These are phyloP conservation scores for Lethenteron reissneri DNA, from an alignment of 2,113 vertebrate genomes.

Conservation along the genomic window DNA sequence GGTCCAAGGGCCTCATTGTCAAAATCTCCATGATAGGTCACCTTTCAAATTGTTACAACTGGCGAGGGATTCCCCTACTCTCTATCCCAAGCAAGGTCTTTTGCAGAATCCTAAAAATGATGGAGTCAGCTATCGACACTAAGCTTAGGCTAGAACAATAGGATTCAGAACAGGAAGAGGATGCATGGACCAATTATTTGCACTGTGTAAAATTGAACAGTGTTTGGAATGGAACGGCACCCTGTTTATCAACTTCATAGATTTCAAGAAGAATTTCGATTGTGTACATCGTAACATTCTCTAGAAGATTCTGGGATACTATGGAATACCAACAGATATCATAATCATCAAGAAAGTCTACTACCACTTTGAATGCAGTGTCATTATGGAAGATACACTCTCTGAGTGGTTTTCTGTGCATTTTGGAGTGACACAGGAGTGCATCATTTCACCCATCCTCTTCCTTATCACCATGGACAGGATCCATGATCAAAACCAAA, in stretches of 20 bases:
- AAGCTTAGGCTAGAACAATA: neutral
- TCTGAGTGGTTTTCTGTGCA: neutral
- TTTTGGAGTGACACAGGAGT: neutral
- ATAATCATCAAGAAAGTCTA: neutral
- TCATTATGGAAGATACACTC: neutral
- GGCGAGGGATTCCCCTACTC: neutral
- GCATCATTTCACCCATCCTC: neutral
- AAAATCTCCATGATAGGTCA: neutral
- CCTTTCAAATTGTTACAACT: neutral
- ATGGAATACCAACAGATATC: neutral
- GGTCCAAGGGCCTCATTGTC: slow-evolving; percentile 6
- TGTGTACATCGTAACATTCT: neutral
- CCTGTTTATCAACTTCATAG: neutral
- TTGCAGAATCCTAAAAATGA: neutral
- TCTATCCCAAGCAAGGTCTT: neutral
- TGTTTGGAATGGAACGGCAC: neutral
- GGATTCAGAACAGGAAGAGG: neutral
- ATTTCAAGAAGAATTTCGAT: slow-evolving; percentile 1
- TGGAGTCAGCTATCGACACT: neutral
- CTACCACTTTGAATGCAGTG: neutral
- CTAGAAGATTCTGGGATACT: neutral
- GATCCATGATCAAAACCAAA: neutral
- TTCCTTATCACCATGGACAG: neutral
- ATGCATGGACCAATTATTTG: neutral
- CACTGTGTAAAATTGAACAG: neutral